These are phyloP conservation scores for Loriculus beryllinus DNA, from an alignment of 2,797 vertebrate species.

Conservation along the genomic window DNA sequence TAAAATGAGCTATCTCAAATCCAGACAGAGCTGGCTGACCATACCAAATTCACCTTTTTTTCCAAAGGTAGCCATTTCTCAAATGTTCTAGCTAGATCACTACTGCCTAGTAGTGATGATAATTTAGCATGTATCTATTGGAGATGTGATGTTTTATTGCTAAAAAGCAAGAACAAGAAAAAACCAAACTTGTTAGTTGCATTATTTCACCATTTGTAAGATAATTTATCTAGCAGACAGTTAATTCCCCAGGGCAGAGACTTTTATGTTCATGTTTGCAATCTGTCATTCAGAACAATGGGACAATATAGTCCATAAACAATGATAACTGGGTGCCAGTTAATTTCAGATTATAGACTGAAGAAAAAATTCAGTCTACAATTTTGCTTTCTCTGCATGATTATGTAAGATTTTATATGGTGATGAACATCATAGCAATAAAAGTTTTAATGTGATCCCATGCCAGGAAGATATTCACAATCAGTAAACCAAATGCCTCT, in stretches of 20 bases:
- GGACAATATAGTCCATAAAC: neutral
- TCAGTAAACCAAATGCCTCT: neutral
- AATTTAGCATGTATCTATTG: neutral
- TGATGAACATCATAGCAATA: neutral
- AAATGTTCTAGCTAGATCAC: neutral
- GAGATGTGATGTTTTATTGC: neutral
- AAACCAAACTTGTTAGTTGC: neutral
- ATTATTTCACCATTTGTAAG: neutral
- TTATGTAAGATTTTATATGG: neutral
- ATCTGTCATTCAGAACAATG: neutral
- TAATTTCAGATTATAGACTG: neutral
- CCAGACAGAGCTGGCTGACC: neutral
- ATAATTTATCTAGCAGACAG: neutral
- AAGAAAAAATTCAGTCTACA: neutral
- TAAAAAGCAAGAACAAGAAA: neutral
- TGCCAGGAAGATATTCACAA: neutral
- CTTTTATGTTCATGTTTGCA: neutral
- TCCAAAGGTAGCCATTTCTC: neutral
- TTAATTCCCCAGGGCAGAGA: neutral
- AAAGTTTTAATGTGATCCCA: neutral
- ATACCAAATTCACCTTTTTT: slow-evolving; percentile 16
- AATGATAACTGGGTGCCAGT: neutral
- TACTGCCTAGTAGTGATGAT: neutral
- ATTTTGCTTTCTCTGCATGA: neutral
- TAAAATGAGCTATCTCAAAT: neutral